These are phyloP conservation scores for Merodon equestris DNA, from an alignment of 2,888 invertebrate genomes.

Conservation along the genomic window DNA sequence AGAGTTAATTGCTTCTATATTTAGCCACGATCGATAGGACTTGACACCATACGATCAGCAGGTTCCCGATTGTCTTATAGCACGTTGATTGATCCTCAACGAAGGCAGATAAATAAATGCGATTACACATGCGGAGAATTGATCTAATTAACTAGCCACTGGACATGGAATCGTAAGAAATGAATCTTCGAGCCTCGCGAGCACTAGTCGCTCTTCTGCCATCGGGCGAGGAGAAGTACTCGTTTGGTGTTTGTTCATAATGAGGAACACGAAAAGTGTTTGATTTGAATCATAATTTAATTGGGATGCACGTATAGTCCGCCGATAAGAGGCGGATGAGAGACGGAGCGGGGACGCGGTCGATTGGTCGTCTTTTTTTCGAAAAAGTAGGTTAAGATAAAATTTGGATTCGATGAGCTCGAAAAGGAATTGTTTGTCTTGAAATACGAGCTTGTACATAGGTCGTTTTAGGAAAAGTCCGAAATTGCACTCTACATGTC, in stretches of 20 bases:
- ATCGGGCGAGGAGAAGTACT: neutral
- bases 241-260: conserved; percentile 4
- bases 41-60: conserved; percentile 40
- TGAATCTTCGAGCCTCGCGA: neutral
- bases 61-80: conserved; percentile 36
- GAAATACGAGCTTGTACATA: neutral
- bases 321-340: neutral
- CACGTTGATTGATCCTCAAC: conserved; percentile 38
- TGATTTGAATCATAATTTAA: conserved; percentile 32
- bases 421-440: neutral
- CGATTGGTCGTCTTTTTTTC: neutral
- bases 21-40: conserved; percentile 48
- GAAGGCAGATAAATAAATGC: conserved; percentile 25
- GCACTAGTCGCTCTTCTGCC: neutral
- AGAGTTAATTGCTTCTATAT: conserved; percentile 66
- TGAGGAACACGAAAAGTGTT: conserved; percentile 24
- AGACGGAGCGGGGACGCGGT: neutral
- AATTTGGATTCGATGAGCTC: neutral
- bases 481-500: too few species aligned
- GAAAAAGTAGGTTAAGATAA: conserved; percentile 1
- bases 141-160: conserved; percentile 22
- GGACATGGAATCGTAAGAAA: conserved; percentile 15
- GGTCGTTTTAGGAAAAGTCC: neutral
- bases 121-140: conserved; percentile 41
- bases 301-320: neutral